Evolutionary conservation across 2,888 invertebrate species (phyloP).

Genomic region (Sarcophaga carnaria): DNA sequence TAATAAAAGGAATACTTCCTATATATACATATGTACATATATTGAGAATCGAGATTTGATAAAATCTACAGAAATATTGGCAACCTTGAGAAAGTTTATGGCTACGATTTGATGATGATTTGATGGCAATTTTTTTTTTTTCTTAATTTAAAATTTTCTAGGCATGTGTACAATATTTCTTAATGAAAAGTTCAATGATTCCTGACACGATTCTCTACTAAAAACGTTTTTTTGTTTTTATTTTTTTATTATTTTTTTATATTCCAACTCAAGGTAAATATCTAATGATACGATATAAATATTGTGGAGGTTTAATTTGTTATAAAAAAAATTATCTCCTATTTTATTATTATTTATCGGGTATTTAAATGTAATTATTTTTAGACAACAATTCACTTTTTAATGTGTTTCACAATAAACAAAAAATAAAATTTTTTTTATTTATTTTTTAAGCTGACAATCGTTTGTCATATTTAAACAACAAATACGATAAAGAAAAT

Average conservation of each 20-base stretch:
- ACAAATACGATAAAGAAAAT: slow-evolving; percentile 16
- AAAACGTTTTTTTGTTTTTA: background rate
- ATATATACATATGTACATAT: no score
- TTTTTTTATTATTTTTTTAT: background rate
- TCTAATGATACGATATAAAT: background rate
- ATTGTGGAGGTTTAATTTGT: slow-evolving; percentile 16
- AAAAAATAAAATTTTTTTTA: slow-evolving; percentile 6
- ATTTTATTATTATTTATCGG: background rate
- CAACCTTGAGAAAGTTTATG: background rate
- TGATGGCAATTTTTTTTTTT: background rate
- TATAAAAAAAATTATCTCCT: background rate
- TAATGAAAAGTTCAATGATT: slow-evolving; percentile 52
- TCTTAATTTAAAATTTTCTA: background rate
- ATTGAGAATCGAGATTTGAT: no score
- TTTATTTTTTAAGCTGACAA: slow-evolving; percentile 47
- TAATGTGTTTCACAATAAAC: background rate
- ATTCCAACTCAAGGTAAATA: background rate
- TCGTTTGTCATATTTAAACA: slow-evolving; percentile 52
- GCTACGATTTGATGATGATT: background rate
- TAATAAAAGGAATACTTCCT: background rate
- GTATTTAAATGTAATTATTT: slow-evolving; percentile 27
- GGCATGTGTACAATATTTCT: background rate
- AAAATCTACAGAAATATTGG: background rate
- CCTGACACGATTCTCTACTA: background rate
- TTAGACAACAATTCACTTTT: background rate